Base-by-base conservation (phyloP, 2,888 invertebrate genomes). In the Embidobia sp. region DNA sequence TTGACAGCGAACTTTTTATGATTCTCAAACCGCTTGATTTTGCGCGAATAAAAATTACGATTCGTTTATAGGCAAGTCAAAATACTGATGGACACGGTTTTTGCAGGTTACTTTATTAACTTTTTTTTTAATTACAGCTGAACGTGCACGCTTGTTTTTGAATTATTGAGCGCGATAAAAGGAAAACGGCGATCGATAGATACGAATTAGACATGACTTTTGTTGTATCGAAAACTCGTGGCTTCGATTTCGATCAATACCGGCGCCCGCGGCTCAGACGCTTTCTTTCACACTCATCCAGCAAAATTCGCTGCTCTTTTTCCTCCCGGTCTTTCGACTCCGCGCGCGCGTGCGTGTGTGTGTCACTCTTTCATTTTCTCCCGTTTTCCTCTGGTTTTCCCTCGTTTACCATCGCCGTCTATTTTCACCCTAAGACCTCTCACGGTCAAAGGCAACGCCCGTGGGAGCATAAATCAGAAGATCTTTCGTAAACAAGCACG, bases 171-270 rank as follows among this genome's bases (percentile, higher is more conserved):
- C 22, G 22, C 6, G 22, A 6, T 22, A 29, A 29, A 3, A 29
- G 8, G 2, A 72, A 53, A 59, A n/a, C n/a, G n/a, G n/a, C n/a
- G 2, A 10, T 19, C 37, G 69, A 59, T 44, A 35, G 61, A 77
- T 80, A 85, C 86, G 85, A 87, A 86, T 86, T 85, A 85, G 80
- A 79, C 85, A 85, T 84, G 82, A 84, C 82, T 83, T 80, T 77
- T 72, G 74, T n/a, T n/a, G n/a, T n/a, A 81, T 79, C 77, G 81
- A 76, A 57, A 82, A n/a, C n/a, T n/a, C 82, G 83, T 80, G 80
- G 82, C 82, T 85, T 84, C 84, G 85, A 86, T 87, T 87, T 76
- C 87, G 87, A 87, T 87, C 87, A 86, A 87, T 87, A 87, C 85
- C 66, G 61, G 29, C 69, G n/a, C n/a, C n/a, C n/a, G n/a, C n/a